These are phyloP conservation scores for cattle (Bos taurus) DNA, from an alignment of 2,113 vertebrate genomes.

Conservation along the genomic window ARS-UCD2.0 NC_037332.1:89276501-89277000, in stretches of 20 bases:
- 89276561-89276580: background rate
- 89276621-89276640: background rate
- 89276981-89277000: accelerated
- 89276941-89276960: background rate
- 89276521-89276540: background rate
- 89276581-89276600: background rate
- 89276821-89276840: background rate
- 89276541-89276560: background rate
- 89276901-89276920: background rate
- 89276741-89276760: background rate
- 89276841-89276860: background rate
- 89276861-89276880: background rate
- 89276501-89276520: background rate
- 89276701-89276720: background rate
- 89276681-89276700: background rate
- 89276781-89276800: background rate
- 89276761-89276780: background rate
- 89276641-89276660: background rate
- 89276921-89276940: background rate
- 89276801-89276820: background rate
- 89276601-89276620: background rate
- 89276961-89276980: accelerated
- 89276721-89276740: background rate
- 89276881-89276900: background rate
- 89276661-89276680: background rate